Conservation (phyloP, 2,113 vertebrate species). For the Barnardius zonarius region DNA sequence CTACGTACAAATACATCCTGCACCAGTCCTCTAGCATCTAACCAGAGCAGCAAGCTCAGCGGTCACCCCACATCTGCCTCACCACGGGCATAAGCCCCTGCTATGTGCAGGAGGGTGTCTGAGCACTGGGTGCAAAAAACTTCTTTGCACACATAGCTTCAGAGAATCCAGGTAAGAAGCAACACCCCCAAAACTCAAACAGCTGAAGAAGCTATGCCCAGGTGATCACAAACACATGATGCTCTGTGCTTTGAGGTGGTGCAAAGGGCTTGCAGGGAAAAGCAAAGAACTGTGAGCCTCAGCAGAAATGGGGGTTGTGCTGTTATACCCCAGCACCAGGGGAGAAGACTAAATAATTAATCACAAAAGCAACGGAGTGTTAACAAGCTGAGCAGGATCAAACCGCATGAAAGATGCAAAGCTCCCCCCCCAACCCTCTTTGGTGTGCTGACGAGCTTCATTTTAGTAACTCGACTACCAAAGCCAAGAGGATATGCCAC, state of each 20-base stretch:
- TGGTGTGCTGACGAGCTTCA: neutral
- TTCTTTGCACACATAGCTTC: neutral
- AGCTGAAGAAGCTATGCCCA: neutral
- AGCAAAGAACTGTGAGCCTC: conserved; percentile 49
- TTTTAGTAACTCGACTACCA: neutral
- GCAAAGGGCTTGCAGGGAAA: neutral
- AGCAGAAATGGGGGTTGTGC: conserved; percentile 48
- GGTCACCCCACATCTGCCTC: neutral
- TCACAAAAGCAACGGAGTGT: conserved; percentile 66
- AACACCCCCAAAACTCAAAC: neutral
- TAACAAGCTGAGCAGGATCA: conserved; percentile 63
- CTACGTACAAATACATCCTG: neutral
- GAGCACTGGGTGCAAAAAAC: neutral
- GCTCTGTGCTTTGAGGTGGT: neutral
- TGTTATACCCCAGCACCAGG: conserved; percentile 16
- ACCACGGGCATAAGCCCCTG: neutral
- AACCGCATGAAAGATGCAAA: conserved; percentile 65
- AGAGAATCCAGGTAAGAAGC: neutral
- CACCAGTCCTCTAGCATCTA: rapidly evolving
- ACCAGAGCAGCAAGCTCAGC: neutral
- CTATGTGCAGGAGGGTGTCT: rapidly evolving
- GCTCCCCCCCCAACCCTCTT: neutral
- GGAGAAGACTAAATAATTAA: conserved; percentile 72
- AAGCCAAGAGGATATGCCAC: neutral
- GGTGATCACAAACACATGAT: neutral